These are phyloP conservation scores for Percina caprodes DNA, from an alignment of 2,113 vertebrate species.

Conservation along the genomic window DNA sequence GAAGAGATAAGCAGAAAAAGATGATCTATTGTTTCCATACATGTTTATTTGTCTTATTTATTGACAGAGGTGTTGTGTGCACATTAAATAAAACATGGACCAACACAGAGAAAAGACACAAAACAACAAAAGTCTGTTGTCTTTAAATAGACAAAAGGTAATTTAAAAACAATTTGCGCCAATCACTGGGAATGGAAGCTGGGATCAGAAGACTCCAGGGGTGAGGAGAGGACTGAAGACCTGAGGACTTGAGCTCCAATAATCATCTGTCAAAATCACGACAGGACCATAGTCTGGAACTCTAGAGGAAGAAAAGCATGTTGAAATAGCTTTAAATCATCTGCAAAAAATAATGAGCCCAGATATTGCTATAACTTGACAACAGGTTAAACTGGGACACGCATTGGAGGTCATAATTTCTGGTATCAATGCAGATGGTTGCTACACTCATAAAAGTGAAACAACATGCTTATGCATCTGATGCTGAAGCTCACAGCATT, in stretches of 20 bases:
- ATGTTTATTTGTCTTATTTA: slow-evolving; percentile 76
- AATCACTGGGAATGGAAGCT: slow-evolving; percentile 35
- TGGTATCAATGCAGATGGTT: too few relatives aligned
- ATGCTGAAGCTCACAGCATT: background rate
- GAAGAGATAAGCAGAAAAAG: slow-evolving; percentile 1
- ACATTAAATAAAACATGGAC: slow-evolving; percentile 49
- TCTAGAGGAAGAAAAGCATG: slow-evolving; percentile 80
- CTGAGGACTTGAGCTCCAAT: slow-evolving; percentile 8
- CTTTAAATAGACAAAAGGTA: slow-evolving; percentile 44
- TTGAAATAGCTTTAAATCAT: background rate
- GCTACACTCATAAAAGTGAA: too few relatives aligned
- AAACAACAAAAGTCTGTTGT: slow-evolving; percentile 29
- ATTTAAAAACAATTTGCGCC: slow-evolving; percentile 35
- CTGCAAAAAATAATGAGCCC: too few relatives aligned
- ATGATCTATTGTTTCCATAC: slow-evolving; percentile 45
- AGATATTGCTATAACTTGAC: too few relatives aligned
- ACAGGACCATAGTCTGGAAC: slow-evolving; percentile 93
- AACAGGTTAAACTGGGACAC: slow-evolving; percentile 6
- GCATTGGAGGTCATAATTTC: background rate
- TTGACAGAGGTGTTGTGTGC: slow-evolving; percentile 41
- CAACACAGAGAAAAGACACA: slow-evolving; percentile 50
- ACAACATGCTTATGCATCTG: background rate
- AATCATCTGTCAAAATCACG: slow-evolving; percentile 79
- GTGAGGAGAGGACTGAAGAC: slow-evolving; percentile 18
- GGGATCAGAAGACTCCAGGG: slow-evolving; percentile 36